Percentiles rank a stretch among this genome's conserved stretches.
Conservation (phyloP, 2,113 vertebrate genomes). For the Galeopterus variegatus region DNA sequence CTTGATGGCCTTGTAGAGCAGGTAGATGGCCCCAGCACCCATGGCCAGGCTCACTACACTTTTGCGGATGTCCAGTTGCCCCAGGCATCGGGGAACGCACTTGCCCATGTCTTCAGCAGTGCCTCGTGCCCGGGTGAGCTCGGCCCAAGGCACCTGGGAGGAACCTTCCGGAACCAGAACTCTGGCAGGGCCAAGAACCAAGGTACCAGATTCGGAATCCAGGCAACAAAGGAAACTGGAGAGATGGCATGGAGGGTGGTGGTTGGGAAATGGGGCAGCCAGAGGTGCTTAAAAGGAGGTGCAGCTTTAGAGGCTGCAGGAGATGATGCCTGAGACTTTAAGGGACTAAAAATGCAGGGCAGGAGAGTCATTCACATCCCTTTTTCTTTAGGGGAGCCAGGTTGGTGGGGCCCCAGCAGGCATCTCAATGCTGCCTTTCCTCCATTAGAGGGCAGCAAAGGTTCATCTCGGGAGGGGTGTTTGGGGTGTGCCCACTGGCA, state of each 20-base stretch:
- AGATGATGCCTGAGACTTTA: neutral
- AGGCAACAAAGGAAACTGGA: slow-evolving; percentile 76
- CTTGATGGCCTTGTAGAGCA: slow-evolving; percentile 83
- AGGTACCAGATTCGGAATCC: slow-evolving; percentile 65
- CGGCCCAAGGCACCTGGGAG: neutral
- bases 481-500: neutral
- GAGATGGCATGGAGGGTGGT: neutral
- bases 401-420: neutral
- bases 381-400: neutral
- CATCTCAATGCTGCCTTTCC: neutral
- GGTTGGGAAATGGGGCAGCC: neutral
- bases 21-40: slow-evolving; percentile 77
- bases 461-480: neutral
- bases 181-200: slow-evolving; percentile 42
- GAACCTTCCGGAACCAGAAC: slow-evolving; percentile 81
- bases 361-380: neutral
- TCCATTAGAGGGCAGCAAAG: slow-evolving; percentile 81
- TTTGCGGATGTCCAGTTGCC: slow-evolving; percentile 70
- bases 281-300: neutral
- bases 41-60: slow-evolving; percentile 79
- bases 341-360: neutral
- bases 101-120: slow-evolving; percentile 70
- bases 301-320: neutral
- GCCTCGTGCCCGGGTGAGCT: slow-evolving; percentile 10
- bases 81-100: slow-evolving; percentile 4